Evolutionary conservation across 1,140 invertebrate genomes (phyloP).

Genomic region (Ceratosolen solmsi): DNA sequence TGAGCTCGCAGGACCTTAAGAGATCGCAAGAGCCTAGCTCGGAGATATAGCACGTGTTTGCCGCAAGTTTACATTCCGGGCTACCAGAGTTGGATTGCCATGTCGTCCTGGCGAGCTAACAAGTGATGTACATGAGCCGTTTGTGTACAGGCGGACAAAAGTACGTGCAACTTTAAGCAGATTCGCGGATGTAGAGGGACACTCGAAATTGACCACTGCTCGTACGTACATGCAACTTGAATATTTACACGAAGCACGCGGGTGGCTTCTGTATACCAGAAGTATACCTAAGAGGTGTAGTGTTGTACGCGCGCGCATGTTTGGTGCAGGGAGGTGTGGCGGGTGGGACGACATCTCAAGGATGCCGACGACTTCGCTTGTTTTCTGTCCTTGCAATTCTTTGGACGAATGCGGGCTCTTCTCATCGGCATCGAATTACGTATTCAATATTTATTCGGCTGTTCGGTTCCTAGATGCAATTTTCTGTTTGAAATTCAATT

Average conservation of each 20-base stretch:
- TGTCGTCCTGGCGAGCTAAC: background rate
- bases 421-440: slow-evolving; percentile 22
- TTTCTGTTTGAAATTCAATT: slow-evolving; percentile 41
- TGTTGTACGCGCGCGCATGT: no score
- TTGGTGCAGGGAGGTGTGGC: background rate
- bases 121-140: background rate
- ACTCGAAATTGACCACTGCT: background rate
- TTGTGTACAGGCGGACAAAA: background rate
- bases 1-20: no score
- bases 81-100: background rate
- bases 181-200: background rate
- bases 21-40: background rate
- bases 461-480: slow-evolving; percentile 7
- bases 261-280: no score
- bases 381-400: slow-evolving; percentile 30
- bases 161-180: slow-evolving; percentile 16
- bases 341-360: background rate
- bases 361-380: background rate
- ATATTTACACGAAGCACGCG: background rate
- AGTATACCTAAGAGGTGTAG: no score
- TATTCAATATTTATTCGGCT: slow-evolving; percentile 43
- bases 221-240: background rate
- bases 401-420: slow-evolving; percentile 4
- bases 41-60: background rate
- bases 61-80: slow-evolving; percentile 13